These are phyloP conservation scores for Eristalinus sepulchralis DNA, from an alignment of 2,888 invertebrate genomes.

Conservation along the genomic window DNA sequence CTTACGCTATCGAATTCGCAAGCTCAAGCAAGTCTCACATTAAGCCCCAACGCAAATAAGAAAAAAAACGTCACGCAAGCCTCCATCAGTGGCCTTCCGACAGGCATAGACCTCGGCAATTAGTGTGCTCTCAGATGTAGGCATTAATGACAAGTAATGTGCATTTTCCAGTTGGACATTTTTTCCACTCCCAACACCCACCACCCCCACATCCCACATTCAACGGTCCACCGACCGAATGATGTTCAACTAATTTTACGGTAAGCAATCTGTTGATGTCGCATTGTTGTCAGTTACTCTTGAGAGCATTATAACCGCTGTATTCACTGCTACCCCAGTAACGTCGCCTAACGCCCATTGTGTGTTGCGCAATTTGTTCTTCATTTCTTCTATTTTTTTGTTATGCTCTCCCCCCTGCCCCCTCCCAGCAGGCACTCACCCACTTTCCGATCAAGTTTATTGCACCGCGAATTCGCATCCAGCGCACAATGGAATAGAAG, in stretches of 20 bases:
- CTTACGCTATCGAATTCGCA: not conserved
- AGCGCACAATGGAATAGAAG: constrained; percentile 29
- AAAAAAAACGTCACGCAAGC: not conserved
- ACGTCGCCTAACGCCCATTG: not conserved
- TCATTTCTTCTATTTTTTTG: not conserved
- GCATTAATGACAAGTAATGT: not conserved
- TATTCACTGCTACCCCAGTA: constrained; percentile 3
- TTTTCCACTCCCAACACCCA: not conserved
- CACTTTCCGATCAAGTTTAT: constrained; percentile 33
- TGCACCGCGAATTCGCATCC: constrained; percentile 32
- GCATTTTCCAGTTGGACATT: not conserved
- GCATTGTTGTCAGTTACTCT: constrained; percentile 40
- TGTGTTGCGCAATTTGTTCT: not conserved
- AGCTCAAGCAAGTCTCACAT: not conserved
- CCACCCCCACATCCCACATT: not conserved
- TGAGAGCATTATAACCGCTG: constrained; percentile 18
- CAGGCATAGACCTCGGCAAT: not conserved
- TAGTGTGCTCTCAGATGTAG: not conserved
- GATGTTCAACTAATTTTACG: constrained; percentile 49
- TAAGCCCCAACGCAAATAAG: not conserved
- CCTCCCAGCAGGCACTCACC: constrained; percentile 9
- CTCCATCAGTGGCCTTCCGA: not conserved
- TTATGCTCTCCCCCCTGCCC: not conserved
- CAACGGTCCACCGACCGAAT: constrained; percentile 3
- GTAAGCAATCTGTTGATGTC: constrained; percentile 31